Base-by-base conservation (phyloP, 1,140 invertebrate genomes). In the Portunus trituberculatus region DNA sequence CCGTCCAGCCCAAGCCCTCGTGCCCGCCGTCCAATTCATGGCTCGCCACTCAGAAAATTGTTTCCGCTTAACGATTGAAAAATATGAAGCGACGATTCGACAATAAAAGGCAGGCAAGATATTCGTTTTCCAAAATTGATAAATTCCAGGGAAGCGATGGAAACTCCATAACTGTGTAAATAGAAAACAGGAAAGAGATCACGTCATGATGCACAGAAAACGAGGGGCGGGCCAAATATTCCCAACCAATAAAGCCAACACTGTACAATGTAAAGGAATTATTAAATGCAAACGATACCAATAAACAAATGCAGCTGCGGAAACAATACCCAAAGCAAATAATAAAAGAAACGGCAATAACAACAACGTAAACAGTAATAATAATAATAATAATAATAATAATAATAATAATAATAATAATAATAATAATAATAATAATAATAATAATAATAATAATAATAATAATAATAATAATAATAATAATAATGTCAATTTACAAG, bases 391-490 rank as follows among this genome's bases (percentile, higher is more conserved):
- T 14, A 14, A 76, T 25, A 76, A 76, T 76, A n/a, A 76, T n/a
- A n/a, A n/a, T n/a, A n/a, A 8, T n/a, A 76, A 76, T 76, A n/a
- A 76, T n/a, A 76, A 76, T 76, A 25, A 76, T 76, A 76, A 76
- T 76, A 76, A n/a, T n/a, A 76, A 76, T n/a, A 76, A 76, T n/a
- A 76, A 76, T 76, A 76, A 76, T n/a, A 76, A 76, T 76, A n/a
- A 76, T 16, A 76, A 76, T 76, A n/a, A 76, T 76, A 7, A 76
- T 76, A 76, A 76, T 76, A 76, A 76, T 76, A 76, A 25, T n/a
- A 76, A 76, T 76, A 76, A n/a, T n/a, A 76, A n/a, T n/a, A 76
- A 76, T 76, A 76, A 76, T 76, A 25, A 7, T 76, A 76, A 76
- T n/a, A 76, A 76, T n/a, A 76, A 76, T n/a, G 1, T 39, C 39